A percentile compares a stretch with the other conserved stretches of the same genome.
These are phyloP conservation scores for Alethe castanea DNA, from an alignment of 2,113 vertebrate species.

Conservation along the genomic window DNA sequence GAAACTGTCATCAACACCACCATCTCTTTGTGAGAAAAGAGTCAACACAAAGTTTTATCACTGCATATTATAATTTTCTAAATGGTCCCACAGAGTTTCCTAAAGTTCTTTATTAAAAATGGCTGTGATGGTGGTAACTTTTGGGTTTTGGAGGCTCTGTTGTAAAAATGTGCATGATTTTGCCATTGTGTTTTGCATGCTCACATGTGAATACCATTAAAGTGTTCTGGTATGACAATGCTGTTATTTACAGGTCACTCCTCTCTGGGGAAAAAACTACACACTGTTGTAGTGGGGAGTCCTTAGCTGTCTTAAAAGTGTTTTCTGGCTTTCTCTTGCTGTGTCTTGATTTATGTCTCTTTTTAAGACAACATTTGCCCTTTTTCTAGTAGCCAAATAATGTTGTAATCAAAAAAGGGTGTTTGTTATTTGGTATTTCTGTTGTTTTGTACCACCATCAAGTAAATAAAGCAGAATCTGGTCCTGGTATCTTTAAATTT, in stretches of 20 bases:
- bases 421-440: neutral
- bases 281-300: rapidly evolving
- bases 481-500: neutral
- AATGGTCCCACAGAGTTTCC: neutral
- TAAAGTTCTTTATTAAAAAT: neutral
- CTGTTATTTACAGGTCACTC: rapidly evolving
- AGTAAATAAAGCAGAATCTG: neutral
- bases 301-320: neutral
- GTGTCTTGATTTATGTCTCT: neutral
- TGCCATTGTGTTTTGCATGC: neutral
- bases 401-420: neutral
- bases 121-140: neutral
- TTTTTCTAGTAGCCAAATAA: neutral
- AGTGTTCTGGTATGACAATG: rapidly evolving
- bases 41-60: neutral
- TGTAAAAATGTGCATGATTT: neutral
- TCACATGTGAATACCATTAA: neutral
- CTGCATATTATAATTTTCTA: neutral
- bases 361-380: neutral
- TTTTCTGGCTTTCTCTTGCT: neutral
- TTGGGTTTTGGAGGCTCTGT: neutral
- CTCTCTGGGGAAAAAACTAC: neutral
- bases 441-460: neutral
- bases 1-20: neutral
- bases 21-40: neutral